Conservation (phyloP, 2,888 invertebrate species). For the Deilephila porcellus region DNA sequence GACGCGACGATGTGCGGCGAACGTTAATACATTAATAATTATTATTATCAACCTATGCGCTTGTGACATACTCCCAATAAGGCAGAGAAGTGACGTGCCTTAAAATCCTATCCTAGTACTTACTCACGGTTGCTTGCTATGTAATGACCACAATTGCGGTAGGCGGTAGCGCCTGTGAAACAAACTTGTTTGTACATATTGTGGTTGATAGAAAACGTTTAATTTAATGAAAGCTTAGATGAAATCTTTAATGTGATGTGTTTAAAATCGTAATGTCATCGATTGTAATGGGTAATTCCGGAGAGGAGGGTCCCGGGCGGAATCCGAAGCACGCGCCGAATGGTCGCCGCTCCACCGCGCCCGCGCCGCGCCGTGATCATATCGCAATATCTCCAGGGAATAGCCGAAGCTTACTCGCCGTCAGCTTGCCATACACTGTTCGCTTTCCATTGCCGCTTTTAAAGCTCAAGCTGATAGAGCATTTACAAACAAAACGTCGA, state of each 20-base stretch:
- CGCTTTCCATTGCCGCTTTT: slow-evolving; percentile 54
- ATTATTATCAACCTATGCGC: background rate
- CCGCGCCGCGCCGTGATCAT: slow-evolving; percentile 62
- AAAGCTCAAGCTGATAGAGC: background rate
- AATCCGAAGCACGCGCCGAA: slow-evolving; percentile 81
- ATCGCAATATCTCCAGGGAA: slow-evolving; percentile 77
- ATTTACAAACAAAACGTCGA: slow-evolving; percentile 39
- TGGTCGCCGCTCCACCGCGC: slow-evolving; percentile 60
- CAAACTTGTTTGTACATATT: slow-evolving; percentile 71
- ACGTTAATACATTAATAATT: background rate
- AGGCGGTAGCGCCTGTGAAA: slow-evolving; percentile 61
- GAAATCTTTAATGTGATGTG: slow-evolving; percentile 63
- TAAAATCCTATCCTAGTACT: background rate
- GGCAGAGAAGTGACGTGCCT: background rate
- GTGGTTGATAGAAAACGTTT: slow-evolving; percentile 74
- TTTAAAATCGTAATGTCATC: slow-evolving; percentile 78
- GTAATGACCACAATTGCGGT: slow-evolving; percentile 49
- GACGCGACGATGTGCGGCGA: background rate
- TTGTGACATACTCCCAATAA: background rate
- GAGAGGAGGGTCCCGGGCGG: slow-evolving; percentile 57
- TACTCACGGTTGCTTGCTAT: slow-evolving; percentile 36
- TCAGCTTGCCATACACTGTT: slow-evolving; percentile 34
- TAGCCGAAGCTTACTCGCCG: background rate
- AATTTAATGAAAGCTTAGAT: slow-evolving; percentile 74
- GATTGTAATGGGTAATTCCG: slow-evolving; percentile 79